Base-by-base conservation (phyloP, 2,113 vertebrate species). In the Pitta sordida region DNA sequence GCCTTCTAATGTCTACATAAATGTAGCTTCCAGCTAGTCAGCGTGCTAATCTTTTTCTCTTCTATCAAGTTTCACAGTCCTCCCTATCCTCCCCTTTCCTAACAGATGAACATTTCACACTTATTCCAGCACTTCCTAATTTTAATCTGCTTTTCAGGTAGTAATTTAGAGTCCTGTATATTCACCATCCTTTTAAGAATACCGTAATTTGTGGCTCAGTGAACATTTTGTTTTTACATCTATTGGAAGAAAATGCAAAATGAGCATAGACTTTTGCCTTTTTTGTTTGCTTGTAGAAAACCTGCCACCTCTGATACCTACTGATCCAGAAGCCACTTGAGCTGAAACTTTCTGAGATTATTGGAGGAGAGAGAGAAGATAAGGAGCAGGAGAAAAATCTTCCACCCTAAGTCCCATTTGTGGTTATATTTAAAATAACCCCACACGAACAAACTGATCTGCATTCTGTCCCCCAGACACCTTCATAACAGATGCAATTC, bases 1-100 rank as follows among this genome's bases (percentile, higher is more conserved):
- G 95, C 94, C 80, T 96, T 94, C 93, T 93, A 93, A 95, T 83
- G 94, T 93, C 90, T 96, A 94, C 94, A 91, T 63, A 95, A 95
- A 92, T 1, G 75, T 68, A 83, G 82, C 86, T 95, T 86, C 91
- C 86, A 95, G 94, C 83, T 37, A 92, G 83, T 62, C 83, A 60
- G 58, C 0, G 7, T 34, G 78, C 79, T 95, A 92, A 96, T 94
- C 95, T 88, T 95, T 55, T 65, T 88, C 93, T 86, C 82, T 91
- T 87, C 88, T 91, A 86, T 88, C 92, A 90, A 93, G 88, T 95
- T 90, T 90, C 77, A 83, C 80, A 96, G 92, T 73, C 73, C 81
- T 85, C 87, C 39, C 24, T 76, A 84, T 24, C 62, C 55, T 82
- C 62, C 37, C 37, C 86, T 82, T 75, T 85, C 71, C 73, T 78